phyloP scores from a whole-genome alignment of 2,888 invertebrate genomes.

The Agelastica alni region DNA sequence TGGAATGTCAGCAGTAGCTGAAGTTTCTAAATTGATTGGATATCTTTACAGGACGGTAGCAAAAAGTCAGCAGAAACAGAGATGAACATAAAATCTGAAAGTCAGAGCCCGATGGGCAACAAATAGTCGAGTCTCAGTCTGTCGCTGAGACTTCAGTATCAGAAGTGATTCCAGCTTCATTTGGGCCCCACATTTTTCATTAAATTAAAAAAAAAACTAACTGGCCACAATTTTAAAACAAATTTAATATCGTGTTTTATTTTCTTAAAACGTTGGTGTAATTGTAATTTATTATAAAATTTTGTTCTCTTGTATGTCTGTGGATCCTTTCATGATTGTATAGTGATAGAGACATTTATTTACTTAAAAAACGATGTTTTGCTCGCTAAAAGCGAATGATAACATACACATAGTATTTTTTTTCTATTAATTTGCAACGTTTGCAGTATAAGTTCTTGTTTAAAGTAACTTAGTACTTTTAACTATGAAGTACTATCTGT shows the following conservation, averaged over 20 bases:
- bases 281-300: constrained; percentile 27
- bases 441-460: constrained; percentile 24
- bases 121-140: constrained; percentile 42
- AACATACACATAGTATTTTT: constrained; percentile 17
- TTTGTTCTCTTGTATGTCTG: constrained; percentile 26
- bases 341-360: constrained; percentile 27
- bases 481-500: constrained; percentile 25
- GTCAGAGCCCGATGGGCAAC: constrained; percentile 42
- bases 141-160: constrained; percentile 42
- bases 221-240: constrained; percentile 18
- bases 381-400: constrained; percentile 25
- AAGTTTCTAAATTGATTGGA: constrained; percentile 48
- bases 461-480: constrained; percentile 28
- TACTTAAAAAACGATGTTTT: constrained; percentile 13
- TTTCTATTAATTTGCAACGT: constrained; percentile 17
- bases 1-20: constrained; percentile 29
- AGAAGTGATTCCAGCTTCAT: constrained; percentile 46
- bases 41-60: constrained; percentile 60
- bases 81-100: constrained; percentile 51
- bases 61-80: constrained; percentile 57
- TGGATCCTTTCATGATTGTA: constrained; percentile 34
- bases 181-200: constrained; percentile 20
- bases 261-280: constrained; percentile 15
- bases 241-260: constrained; percentile 20
- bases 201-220: constrained; percentile 8